Percentiles rank a stretch among this genome's conserved stretches.
phyloP scores from a whole-genome alignment of 2,797 vertebrate species.

The Argyrosomus regius region DNA sequence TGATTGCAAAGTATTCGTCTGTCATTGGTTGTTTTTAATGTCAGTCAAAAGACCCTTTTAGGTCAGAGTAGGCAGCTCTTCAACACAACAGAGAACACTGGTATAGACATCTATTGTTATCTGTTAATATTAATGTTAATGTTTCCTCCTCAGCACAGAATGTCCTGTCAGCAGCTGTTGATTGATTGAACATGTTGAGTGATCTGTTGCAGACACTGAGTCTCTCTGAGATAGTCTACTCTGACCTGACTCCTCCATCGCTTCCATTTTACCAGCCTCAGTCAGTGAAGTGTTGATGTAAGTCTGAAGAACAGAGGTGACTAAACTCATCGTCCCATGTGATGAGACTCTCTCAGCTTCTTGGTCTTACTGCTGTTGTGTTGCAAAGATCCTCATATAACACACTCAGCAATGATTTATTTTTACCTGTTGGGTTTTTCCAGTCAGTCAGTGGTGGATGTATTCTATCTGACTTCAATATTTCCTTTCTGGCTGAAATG shows the following conservation, averaged over 20 bases:
- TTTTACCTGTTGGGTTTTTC: not conserved
- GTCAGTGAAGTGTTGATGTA: constrained; percentile 66
- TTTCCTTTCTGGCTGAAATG: not conserved
- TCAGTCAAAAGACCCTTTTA: constrained; percentile 16
- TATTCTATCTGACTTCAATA: not conserved
- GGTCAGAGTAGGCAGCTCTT: not conserved
- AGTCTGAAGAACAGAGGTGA: constrained; percentile 45
- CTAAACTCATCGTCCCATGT: constrained; percentile 53
- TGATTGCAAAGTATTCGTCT: not conserved
- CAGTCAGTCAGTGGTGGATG: not conserved
- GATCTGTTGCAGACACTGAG: constrained; percentile 58
- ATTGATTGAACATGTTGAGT: constrained; percentile 48
- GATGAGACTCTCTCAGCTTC: constrained; percentile 44
- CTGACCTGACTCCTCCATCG: constrained; percentile 40
- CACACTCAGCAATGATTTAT: not conserved
- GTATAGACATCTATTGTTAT: not conserved
- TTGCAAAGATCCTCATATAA: constrained; percentile 14
- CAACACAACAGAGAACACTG: not conserved
- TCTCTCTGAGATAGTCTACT: constrained; percentile 40
- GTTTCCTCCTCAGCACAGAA: not conserved
- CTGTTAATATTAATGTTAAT: constrained; percentile 7
- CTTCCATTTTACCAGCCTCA: constrained; percentile 63
- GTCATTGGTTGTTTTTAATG: not conserved
- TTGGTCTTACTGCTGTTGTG: constrained; percentile 12
- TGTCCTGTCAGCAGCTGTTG: constrained; percentile 16